Percentiles rank a stretch among this genome's conserved stretches.
Conservation (phyloP, 2,888 invertebrate species). For the Netelia melanura region DNA sequence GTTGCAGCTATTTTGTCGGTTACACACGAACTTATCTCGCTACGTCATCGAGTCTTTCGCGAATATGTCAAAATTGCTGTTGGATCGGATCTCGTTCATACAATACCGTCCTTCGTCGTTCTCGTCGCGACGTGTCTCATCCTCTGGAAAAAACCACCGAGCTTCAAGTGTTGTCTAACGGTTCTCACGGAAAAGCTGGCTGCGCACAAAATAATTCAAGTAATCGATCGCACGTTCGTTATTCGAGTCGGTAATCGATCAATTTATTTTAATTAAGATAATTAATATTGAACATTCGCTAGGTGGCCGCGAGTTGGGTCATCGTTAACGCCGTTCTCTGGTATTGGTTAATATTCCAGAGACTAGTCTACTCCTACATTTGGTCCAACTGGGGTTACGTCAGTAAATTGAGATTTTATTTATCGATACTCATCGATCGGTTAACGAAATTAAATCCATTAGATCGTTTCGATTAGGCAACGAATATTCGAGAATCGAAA, state of each 20-base stretch:
- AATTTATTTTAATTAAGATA: not conserved
- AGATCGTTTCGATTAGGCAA: not conserved
- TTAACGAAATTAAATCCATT: not conserved
- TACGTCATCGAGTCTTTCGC: constrained; percentile 79
- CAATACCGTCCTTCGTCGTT: constrained; percentile 79
- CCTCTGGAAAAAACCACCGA: constrained; percentile 78
- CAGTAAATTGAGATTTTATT: constrained; percentile 60
- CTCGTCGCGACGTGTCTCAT: constrained; percentile 73
- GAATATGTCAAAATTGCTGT: constrained; percentile 81
- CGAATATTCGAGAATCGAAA: constrained; percentile 74
- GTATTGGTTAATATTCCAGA: constrained; percentile 80
- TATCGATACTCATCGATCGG: not conserved
- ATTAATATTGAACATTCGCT: constrained; percentile 23
- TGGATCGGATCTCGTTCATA: constrained; percentile 81
- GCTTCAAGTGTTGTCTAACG: constrained; percentile 64
- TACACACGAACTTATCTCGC: constrained; percentile 77
- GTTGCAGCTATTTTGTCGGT: constrained; percentile 76
- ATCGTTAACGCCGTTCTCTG: constrained; percentile 76
- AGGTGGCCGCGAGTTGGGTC: constrained; percentile 78
- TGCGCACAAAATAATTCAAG: constrained; percentile 73
- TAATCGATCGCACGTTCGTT: constrained; percentile 56
- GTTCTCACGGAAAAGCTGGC: constrained; percentile 45
- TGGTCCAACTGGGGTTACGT: constrained; percentile 81
- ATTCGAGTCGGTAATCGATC: not conserved
- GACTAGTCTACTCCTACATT: constrained; percentile 79